phyloP scores from a whole-genome alignment of 2,888 invertebrate genomes.

The Ormyrus labotus region DNA sequence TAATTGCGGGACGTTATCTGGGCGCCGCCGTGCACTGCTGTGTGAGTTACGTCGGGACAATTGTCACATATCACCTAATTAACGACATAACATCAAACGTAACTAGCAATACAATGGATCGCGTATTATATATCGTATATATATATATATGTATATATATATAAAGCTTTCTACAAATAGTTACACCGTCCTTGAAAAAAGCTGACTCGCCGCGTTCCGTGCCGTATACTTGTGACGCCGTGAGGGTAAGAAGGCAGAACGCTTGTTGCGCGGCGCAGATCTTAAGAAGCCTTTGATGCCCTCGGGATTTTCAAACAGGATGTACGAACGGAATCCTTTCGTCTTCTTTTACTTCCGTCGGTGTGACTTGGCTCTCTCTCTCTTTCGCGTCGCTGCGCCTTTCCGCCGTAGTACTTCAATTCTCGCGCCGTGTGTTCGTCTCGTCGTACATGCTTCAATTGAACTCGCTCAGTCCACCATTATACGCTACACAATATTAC shows the following conservation, averaged over 20 bases:
- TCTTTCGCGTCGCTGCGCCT: conserved; percentile 17
- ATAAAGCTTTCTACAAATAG: conserved; percentile 70
- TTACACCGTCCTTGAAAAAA: conserved; percentile 64
- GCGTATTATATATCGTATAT: conserved; percentile 45
- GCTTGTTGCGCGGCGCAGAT: too few relatives aligned
- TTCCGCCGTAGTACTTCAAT: conserved; percentile 51
- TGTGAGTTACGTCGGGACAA: conserved; percentile 48
- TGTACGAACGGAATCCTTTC: conserved; percentile 60
- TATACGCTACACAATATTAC: conserved; percentile 65
- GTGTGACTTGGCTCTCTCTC: neutral
- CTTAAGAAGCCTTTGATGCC: too few relatives aligned
- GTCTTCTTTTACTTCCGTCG: conserved; percentile 59
- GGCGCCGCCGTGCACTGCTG: conserved; percentile 67
- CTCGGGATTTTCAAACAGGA: too few relatives aligned
- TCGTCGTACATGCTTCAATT: conserved; percentile 34
- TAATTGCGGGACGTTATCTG: conserved; percentile 69
- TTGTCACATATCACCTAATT: conserved; percentile 63
- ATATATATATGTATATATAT: conserved; percentile 31
- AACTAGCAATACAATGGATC: conserved; percentile 65
- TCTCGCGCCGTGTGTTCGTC: conserved; percentile 41
- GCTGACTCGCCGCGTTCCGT: conserved; percentile 58
- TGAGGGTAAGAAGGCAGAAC: too few relatives aligned
- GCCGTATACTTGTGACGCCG: conserved; percentile 31
- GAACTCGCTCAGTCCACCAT: conserved; percentile 37
- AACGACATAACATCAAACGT: conserved; percentile 72